A percentile compares a stretch with the other conserved stretches of the same genome.
These are phyloP conservation scores for Willisornis vidua DNA, from an alignment of 2,113 vertebrate genomes.

Conservation along the genomic window DNA sequence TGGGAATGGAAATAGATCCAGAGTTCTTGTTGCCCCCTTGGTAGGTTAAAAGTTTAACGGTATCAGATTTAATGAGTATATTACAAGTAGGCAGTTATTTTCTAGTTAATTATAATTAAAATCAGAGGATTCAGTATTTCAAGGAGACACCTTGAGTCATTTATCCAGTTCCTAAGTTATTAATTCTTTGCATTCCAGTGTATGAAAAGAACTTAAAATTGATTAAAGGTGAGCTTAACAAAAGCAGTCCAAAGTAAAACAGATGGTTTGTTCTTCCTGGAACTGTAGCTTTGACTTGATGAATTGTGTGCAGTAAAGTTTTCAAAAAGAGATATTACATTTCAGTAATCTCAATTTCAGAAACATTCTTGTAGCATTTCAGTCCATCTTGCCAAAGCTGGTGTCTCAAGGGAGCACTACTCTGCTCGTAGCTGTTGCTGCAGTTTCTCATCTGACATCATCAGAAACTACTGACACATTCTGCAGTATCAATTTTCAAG, in stretches of 20 bases:
- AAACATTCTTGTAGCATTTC: slow-evolving; percentile 27
- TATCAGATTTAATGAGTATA: slow-evolving; percentile 19
- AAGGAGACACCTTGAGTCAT: not conserved
- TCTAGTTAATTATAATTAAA: slow-evolving; percentile 17
- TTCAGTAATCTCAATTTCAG: slow-evolving; percentile 53
- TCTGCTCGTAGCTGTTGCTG: slow-evolving; percentile 14
- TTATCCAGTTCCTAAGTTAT: not conserved
- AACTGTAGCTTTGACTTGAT: slow-evolving; percentile 22
- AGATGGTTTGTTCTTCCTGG: slow-evolving; percentile 45
- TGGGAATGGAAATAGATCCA: not conserved
- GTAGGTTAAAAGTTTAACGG: slow-evolving; percentile 29
- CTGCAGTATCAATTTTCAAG: slow-evolving; percentile 26
- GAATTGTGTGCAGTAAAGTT: slow-evolving; percentile 36
- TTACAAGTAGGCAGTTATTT: not conserved
- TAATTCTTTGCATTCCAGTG: slow-evolving; percentile 21
- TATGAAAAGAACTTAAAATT: not conserved
- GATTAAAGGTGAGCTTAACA: slow-evolving; percentile 16
- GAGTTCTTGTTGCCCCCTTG: not conserved
- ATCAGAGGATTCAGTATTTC: not conserved
- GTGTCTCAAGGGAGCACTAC: not conserved
- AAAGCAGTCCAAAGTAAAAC: slow-evolving; percentile 24
- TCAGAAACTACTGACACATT: slow-evolving; percentile 20
- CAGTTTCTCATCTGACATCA: slow-evolving; percentile 53
- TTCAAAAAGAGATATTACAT: not conserved
- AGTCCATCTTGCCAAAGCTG: slow-evolving; percentile 6